A percentile compares a stretch with the other conserved stretches of the same genome.
Conservation (phyloP, 2,888 invertebrate genomes). For the Parnassius glacialis region DNA sequence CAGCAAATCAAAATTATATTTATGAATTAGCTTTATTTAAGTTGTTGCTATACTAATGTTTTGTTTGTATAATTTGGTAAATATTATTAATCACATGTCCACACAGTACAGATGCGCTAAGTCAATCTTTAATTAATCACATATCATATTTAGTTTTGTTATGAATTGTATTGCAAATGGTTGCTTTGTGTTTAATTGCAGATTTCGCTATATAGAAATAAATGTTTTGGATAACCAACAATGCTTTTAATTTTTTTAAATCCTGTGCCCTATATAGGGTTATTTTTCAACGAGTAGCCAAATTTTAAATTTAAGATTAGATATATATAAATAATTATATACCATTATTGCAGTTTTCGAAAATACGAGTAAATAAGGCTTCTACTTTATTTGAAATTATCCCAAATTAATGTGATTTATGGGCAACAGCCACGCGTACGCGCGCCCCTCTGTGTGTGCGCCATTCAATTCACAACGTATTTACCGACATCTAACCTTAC, state of each 20-base stretch:
- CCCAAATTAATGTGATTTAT: no score
- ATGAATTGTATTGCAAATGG: conserved; percentile 70
- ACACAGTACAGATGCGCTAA: conserved; percentile 63
- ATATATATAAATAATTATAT: no score
- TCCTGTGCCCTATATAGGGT: no score
- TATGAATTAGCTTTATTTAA: conserved; percentile 62
- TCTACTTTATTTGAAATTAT: no score
- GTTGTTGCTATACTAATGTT: conserved; percentile 60
- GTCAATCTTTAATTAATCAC: conserved; percentile 70
- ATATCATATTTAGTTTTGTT: conserved; percentile 77
- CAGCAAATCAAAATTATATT: conserved; percentile 70
- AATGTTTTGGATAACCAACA: conserved; percentile 62
- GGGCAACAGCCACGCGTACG: no score
- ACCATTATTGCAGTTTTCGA: no score
- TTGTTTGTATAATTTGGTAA: conserved; percentile 47
- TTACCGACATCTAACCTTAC: no score
- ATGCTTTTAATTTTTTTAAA: conserved; percentile 20
- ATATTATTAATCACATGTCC: conserved; percentile 41
- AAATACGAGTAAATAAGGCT: no score
- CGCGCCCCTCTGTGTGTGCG: no score
- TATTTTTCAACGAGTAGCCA: no score
- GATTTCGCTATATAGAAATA: conserved; percentile 72
- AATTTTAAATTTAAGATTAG: no score
- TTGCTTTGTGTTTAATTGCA: conserved; percentile 74
- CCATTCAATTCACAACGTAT: no score